Base-by-base conservation (phyloP, 2,113 vertebrate genomes). In the Toxostoma redivivum region DNA sequence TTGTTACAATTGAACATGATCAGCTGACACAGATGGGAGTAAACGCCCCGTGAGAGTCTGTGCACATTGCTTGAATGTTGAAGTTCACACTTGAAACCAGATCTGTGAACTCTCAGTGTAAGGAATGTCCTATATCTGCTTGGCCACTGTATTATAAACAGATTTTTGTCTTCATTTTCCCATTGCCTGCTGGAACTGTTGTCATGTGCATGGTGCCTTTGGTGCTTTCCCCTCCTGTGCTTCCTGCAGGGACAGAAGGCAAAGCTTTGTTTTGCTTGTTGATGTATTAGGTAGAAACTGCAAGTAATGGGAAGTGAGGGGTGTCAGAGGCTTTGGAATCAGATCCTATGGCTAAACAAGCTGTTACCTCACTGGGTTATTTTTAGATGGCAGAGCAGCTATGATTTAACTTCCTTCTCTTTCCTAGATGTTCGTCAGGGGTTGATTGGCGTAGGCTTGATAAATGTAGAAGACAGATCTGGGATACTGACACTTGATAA, bases 401-500 rank as follows among this genome's bases (percentile, higher is more conserved):
- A 2, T 73, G 71, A 50, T 42, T 30, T 57, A 48, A 65, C 24
- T 61, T 72, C 66, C 69, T 90, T 94, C 65, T 74, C 77, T 92
- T 88, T 86, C 47, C 30, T 91, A 99, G 99, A 99, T 97, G 99
- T 99, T 92, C 99, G 99, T 42, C 98, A 98, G 83, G 99, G 99
- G 58, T 97, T 99, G 94, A 99, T 99, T 79, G 99, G 99, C 1
- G 99, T 99, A 9, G 99, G 99, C 44, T 98, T 99, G 84, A 99
- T 99, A 76, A 99, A 99, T 79, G 97, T 99, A 24, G 99, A 99
- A 97, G 99, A 99, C 93, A 97, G 99, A 66, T 99, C 99, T 8
- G 99, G 99, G 45, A 98, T 98, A 12, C 97, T 99, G 33, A 98
- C 98, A 0, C 98, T 99, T 44, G 99, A 99, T 96, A 99, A 99